A percentile compares a stretch with the other conserved stretches of the same genome.
phyloP scores from a whole-genome alignment of 2,797 vertebrate genomes.

The Euthynnus affinis region DNA sequence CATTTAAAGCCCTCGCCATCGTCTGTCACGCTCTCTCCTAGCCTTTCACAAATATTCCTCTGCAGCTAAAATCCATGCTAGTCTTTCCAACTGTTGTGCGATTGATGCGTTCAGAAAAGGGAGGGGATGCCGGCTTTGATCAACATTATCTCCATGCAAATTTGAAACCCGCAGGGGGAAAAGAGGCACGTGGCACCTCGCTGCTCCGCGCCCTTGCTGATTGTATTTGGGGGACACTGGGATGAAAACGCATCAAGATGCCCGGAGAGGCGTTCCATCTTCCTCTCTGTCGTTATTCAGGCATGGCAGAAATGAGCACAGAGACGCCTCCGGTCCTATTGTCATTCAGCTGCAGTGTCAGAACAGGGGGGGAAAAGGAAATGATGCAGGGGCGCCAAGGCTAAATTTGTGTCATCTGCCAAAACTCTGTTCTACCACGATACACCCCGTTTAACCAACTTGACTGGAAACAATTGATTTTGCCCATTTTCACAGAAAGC shows the following conservation, averaged over 20 bases:
- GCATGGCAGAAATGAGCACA: constrained; percentile 50
- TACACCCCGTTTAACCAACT: constrained; percentile 66
- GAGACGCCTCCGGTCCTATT: constrained; percentile 54
- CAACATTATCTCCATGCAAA: constrained; percentile 69
- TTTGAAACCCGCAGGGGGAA: constrained; percentile 20
- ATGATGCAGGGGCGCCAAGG: constrained; percentile 58
- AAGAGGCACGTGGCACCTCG: constrained; percentile 32
- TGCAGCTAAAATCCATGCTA: constrained; percentile 13
- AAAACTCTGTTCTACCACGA: constrained; percentile 66
- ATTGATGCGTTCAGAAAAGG: constrained; percentile 26
- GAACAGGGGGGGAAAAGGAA: constrained; percentile 52
- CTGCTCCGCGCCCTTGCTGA: constrained; percentile 62
- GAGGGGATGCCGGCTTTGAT: constrained; percentile 54
- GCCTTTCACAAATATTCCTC: constrained; percentile 22
- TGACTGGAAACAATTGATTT: constrained; percentile 73
- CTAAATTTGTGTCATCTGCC: constrained; percentile 72
- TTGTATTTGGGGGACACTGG: constrained; percentile 60
- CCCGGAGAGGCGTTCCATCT: constrained; percentile 61
- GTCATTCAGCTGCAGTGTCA: constrained; percentile 67
- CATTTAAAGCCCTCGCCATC: constrained; percentile 11
- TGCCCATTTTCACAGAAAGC: constrained; percentile 53
- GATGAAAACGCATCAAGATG: constrained; percentile 62
- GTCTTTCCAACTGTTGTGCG: constrained; percentile 29
- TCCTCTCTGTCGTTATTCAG: constrained; percentile 45
- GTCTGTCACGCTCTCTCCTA: background rate